Evolutionary conservation across 1,140 invertebrate species (phyloP), one percentile per base, ranked within the genome.

Genomic region (Drosophila truncata): DNA sequence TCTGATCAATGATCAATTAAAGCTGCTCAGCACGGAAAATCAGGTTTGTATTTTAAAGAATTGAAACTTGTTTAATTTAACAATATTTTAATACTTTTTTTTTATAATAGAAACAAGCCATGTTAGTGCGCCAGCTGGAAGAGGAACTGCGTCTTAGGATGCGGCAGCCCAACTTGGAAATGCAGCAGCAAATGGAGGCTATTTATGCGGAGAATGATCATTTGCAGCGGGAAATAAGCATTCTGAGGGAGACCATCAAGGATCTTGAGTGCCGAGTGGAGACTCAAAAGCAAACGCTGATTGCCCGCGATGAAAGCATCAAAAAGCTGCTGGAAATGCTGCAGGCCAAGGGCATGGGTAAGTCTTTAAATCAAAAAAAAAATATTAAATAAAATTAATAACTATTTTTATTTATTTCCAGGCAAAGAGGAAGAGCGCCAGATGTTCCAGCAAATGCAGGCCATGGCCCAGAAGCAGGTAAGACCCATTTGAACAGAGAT

Each of bases 301-400:
- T 97, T 91, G 97, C 98, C 39, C 95, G 98, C 76, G 98, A 99
- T 94, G 98, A 99, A 92, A 99, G 98, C 93, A 99, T 99, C 88
- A 99, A 99, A 95, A 99, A 99, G 94, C 95, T 99, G 78, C 95
- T 99, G 85, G 98, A 99, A 95, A 99, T 99, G 98, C 95, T 99
- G 50, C 98, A 99, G 93, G 98, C 96, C 93, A 99, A 99, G 94
- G 98, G 97, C 93, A 97, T 98, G 95, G 97, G 97, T 98, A 94
- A 96, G 97, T 92, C 27, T 13, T 3, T 4, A 5, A 18, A 41
- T 41, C 3, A 0, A 0, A 9, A 20, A 14, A 0, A 7, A 9
- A 20, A 37, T 0, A 0, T 4, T 3, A 33, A 8, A 11, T 0
- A 25, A 0, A 11, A 14, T 37, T 9, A 33, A 5, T 42, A 2